Conservation (phyloP, 2,888 invertebrate species). For the Amphipyra berbera region DNA sequence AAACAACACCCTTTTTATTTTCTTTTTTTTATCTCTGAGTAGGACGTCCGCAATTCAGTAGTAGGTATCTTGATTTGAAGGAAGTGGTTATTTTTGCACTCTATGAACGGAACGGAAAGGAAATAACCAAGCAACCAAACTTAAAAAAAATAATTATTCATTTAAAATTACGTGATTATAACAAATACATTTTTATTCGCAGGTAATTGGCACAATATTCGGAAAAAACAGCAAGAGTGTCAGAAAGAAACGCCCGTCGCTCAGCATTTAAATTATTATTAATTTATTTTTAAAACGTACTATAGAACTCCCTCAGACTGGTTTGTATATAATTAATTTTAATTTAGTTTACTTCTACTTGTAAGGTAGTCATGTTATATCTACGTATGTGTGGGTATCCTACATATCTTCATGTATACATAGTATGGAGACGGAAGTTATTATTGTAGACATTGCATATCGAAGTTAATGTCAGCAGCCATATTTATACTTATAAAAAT, state of each 20-base stretch:
- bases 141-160: too few relatives aligned
- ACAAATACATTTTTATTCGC: slow-evolving; percentile 60
- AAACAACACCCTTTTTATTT: too few relatives aligned
- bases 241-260: slow-evolving; percentile 93
- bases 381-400: slow-evolving; percentile 25
- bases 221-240: slow-evolving; percentile 94
- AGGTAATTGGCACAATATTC: slow-evolving; percentile 93
- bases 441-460: slow-evolving; percentile 24
- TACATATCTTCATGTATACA: slow-evolving; percentile 32
- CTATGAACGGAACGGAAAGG: too few relatives aligned
- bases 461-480: slow-evolving; percentile 28
- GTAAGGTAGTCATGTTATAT: slow-evolving; percentile 27
- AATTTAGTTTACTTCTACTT: slow-evolving; percentile 48
- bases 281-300: slow-evolving; percentile 62
- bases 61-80: too few relatives aligned
- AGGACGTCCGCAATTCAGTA: too few relatives aligned
- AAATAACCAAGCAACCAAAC: too few relatives aligned
- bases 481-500: slow-evolving; percentile 23
- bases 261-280: slow-evolving; percentile 91
- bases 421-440: slow-evolving; percentile 17
- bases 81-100: too few relatives aligned
- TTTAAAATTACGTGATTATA: too few relatives aligned
- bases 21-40: too few relatives aligned
- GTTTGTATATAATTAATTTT: slow-evolving; percentile 70
- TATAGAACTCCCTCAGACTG: slow-evolving; percentile 78